Conservation (phyloP, 92 coral and sea anemone species). For the Paramuricea clavata region DNA sequence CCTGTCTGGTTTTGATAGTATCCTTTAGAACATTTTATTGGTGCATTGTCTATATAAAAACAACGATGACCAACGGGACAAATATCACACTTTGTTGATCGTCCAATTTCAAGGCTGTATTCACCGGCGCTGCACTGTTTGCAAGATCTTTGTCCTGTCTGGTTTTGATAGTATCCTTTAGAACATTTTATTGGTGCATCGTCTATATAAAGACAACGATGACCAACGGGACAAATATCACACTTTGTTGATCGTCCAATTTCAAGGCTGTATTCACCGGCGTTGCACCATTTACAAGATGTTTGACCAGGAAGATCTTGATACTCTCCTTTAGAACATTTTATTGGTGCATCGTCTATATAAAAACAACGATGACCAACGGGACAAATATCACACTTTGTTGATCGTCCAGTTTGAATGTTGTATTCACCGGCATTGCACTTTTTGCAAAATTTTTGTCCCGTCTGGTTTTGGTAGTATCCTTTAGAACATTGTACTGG, state of each 20-base stretch:
- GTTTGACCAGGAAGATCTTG: neutral
- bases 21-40: neutral
- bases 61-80: constrained; percentile 10
- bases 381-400: neutral
- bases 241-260: neutral
- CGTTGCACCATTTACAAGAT: neutral
- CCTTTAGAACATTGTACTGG: neutral
- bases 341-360: neutral
- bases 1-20: neutral
- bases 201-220: neutral
- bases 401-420: neutral
- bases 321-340: neutral
- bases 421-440: neutral
- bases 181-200: neutral
- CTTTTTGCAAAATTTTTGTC: neutral
- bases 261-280: neutral
- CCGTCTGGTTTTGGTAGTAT: neutral
- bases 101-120: neutral
- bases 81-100: neutral
- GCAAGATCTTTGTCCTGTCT: neutral
- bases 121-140: neutral
- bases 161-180: neutral
- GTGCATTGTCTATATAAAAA: neutral
- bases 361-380: neutral
- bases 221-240: constrained; percentile 8